A percentile compares a stretch with the other conserved stretches of the same genome.
Evolutionary conservation across 2,888 invertebrate species (phyloP).

Genomic region (Rotaria macrura): DNA sequence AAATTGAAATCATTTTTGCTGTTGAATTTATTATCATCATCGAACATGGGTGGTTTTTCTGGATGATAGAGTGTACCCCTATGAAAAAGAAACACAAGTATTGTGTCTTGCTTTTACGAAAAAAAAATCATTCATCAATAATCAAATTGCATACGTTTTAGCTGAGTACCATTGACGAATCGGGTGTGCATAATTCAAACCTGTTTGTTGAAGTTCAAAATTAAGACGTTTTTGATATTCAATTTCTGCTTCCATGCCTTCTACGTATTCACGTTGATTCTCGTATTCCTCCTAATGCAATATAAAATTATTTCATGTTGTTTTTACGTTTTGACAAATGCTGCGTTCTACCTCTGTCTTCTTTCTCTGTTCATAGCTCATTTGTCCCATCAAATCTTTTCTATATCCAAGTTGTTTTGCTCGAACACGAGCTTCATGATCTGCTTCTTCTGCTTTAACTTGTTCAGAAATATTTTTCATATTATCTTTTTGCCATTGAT

Average conservation of each 20-base stretch:
- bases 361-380: background rate
- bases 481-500: slow-evolving; percentile 4
- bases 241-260: slow-evolving; percentile 19
- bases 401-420: background rate
- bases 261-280: background rate
- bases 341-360: background rate
- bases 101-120: background rate
- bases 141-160: background rate
- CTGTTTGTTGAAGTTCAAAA: slow-evolving; percentile 17
- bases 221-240: background rate
- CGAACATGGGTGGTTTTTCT: background rate
- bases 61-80: background rate
- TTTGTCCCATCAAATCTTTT: background rate
- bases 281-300: background rate
- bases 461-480: background rate
- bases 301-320: background rate
- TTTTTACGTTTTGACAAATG: background rate
- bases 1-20: background rate
- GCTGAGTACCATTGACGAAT: slow-evolving; percentile 6
- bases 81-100: background rate
- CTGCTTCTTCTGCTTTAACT: background rate
- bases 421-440: background rate
- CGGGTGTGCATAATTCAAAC: background rate
- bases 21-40: background rate
- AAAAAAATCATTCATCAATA: background rate